Conservation (phyloP, 1,140 invertebrate genomes). For the Bombus confusus region DNA sequence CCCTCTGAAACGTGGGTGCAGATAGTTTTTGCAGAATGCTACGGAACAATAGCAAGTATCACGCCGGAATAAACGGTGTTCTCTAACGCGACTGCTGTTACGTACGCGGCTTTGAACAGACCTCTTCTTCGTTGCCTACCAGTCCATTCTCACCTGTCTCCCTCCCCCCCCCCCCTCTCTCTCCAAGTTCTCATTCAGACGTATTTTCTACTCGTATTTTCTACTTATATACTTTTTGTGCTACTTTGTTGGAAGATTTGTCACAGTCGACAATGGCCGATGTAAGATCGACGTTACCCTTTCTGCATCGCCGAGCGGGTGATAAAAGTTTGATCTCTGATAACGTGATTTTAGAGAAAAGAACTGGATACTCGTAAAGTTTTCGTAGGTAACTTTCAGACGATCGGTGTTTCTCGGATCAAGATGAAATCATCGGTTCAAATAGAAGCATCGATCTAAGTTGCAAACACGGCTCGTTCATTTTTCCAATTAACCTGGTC, state of each 20-base stretch:
- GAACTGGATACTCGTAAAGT: background rate
- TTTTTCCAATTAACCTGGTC: background rate
- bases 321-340: background rate
- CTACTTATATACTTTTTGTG: background rate
- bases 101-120: conserved; percentile 12
- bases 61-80: conserved; percentile 41
- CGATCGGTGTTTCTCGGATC: background rate
- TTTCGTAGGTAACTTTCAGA: background rate
- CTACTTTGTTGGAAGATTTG: background rate
- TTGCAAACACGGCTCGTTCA: background rate
- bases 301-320: background rate
- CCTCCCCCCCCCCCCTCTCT: background rate
- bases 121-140: background rate
- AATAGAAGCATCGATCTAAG: background rate
- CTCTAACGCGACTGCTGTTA: conserved; percentile 5
- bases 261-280: background rate
- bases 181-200: background rate
- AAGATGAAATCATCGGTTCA: background rate
- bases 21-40: conserved; percentile 51
- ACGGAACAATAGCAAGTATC: conserved; percentile 40
- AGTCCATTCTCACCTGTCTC: background rate
- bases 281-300: background rate
- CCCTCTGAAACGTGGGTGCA: conserved; percentile 31
- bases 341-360: background rate
- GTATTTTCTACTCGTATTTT: too few relatives aligned